Evolutionary conservation across 2,797 vertebrate genomes (phyloP), one percentile per base, ranked within the genome.

Genomic region (Ataeniobius toweri): DNA sequence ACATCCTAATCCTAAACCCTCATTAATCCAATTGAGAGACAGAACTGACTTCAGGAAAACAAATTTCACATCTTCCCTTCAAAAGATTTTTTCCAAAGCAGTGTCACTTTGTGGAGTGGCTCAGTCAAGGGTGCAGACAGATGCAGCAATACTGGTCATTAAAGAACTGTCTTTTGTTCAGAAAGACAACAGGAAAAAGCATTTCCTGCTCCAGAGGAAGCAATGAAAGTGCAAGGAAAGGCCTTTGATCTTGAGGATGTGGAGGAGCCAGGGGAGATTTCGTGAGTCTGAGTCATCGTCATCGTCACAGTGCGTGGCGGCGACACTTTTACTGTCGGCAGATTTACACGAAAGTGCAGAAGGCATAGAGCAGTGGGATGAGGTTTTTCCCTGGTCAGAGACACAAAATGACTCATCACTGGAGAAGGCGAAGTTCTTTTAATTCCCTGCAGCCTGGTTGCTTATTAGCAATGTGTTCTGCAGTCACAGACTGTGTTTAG

Each of bases 181-280:
- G 86, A 76, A 89, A 91, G 89, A 92, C 87, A 83, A 87, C 88
- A 90, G 90, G 89, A 94, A 94, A 83, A 88, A 81, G 87, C 88
- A 91, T 94, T 95, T 95, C 93, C 94, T 93, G 91, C 79, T 31
- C 28, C 70, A 84, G 76, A 89, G 90, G 92, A 95, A 92, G 90
- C 91, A 93, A 93, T 93, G 92, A 95, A 94, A 89, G 85, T 84
- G 41, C 76, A 79, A 72, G 67, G 85, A 28, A 75, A 12, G 69
- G 22, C 51, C 93, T 95, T 94, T 95, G 92, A 95, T 94, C 89
- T 80, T 26, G 71, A 89, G 77, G 89, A 91, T 80, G 88, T 68
- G n/a, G 81, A 78, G 80, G 87, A 91, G 86, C 88, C 79, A 9
- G 68, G 82, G 88, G 89, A 86, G 75, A 86, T 75, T 84, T 86